These are phyloP conservation scores for Neelides folsomi DNA, from an alignment of 2,888 invertebrate species.

Conservation along the genomic window DNA sequence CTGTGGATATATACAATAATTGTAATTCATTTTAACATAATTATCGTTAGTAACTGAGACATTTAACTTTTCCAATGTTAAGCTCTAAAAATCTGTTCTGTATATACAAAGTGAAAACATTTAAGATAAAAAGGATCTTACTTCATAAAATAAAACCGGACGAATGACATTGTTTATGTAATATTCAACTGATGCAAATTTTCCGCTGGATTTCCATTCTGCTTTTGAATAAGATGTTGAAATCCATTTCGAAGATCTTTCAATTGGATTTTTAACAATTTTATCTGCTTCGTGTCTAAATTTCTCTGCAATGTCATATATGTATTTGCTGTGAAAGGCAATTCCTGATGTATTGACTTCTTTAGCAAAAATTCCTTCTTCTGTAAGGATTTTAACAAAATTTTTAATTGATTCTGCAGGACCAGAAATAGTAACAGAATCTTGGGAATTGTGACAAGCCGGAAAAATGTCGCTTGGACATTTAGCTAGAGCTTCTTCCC, in stretches of 20 bases:
- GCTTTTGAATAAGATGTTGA: conserved; percentile 65
- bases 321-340: conserved; percentile 56
- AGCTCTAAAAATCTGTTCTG: no score
- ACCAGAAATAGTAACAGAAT: conserved; percentile 89
- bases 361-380: conserved; percentile 66
- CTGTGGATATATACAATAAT: no score
- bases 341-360: conserved; percentile 71
- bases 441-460: conserved; percentile 86
- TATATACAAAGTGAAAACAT: no score
- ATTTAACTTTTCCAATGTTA: no score
- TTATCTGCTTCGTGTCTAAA: neutral
- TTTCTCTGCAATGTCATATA: neutral
- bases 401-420: conserved; percentile 53
- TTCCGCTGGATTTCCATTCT: conserved; percentile 55
- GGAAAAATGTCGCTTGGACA: conserved; percentile 66
- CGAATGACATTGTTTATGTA: conserved; percentile 69
- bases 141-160: conserved; percentile 54
- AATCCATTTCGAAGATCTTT: conserved; percentile 63
- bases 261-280: conserved; percentile 47
- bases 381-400: conserved; percentile 54
- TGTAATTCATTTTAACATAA: no score
- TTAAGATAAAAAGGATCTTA: no score
- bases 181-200: conserved; percentile 68
- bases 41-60: no score
- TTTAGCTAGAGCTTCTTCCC: conserved; percentile 50